Evolutionary conservation across 2,888 invertebrate genomes (phyloP).

Genomic region (Lasioglossum leucozonium): DNA sequence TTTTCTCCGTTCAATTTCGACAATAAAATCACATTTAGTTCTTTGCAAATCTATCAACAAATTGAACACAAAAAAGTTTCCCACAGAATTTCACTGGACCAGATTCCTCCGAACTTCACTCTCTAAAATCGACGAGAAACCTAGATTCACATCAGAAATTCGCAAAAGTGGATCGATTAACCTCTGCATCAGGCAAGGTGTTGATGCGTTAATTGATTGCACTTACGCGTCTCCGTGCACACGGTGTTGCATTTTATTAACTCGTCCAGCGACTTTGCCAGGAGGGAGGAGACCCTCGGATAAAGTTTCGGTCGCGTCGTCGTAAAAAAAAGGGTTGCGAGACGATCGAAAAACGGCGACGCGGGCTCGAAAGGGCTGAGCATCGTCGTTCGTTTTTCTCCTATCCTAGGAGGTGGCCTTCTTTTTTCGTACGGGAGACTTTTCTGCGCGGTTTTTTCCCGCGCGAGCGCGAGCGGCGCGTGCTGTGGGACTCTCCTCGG

Average conservation of each 20-base stretch:
- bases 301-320: conserved; percentile 35
- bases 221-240: background rate
- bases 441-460: conserved; percentile 28
- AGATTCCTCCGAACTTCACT: background rate
- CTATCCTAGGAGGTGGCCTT: background rate
- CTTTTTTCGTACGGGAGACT: conserved; percentile 45
- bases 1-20: background rate
- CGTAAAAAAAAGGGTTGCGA: conserved; percentile 16
- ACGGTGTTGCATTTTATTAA: conserved; percentile 37
- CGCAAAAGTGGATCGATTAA: background rate
- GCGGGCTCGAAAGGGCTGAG: background rate
- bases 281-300: conserved; percentile 11
- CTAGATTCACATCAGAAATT: background rate
- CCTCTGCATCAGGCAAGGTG: conserved; percentile 20
- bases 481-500: conserved; percentile 34
- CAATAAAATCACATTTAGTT: background rate
- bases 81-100: background rate
- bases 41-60: background rate
- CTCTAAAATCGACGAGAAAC: background rate
- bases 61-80: background rate
- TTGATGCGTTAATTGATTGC: conserved; percentile 51
- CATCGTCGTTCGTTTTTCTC: background rate
- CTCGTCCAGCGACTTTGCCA: background rate
- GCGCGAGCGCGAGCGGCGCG: conserved; percentile 47
- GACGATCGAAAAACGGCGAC: background rate